Evolutionary conservation across 2,113 vertebrate genomes (phyloP).

Genomic region (Pao palembangensis): DNA sequence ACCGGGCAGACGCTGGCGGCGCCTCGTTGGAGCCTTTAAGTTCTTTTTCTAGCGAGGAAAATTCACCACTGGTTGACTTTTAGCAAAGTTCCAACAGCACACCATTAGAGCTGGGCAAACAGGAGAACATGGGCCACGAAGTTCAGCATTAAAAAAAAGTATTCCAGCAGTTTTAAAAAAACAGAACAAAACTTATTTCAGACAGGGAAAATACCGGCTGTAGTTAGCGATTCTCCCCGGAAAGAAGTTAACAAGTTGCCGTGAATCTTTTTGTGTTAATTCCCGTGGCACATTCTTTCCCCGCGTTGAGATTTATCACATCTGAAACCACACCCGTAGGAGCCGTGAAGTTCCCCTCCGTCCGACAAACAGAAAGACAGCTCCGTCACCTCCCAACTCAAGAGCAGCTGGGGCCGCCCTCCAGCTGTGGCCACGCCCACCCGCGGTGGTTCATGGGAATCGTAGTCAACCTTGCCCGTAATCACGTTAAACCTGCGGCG

Average conservation of each 20-base stretch:
- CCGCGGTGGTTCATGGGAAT: slow-evolving; percentile 61
- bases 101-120: slow-evolving; percentile 39
- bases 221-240: background rate
- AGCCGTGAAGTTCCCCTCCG: slow-evolving; percentile 63
- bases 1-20: background rate
- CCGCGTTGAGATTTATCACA: slow-evolving; percentile 62
- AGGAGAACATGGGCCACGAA: slow-evolving; percentile 40
- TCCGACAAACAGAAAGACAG: slow-evolving; percentile 48
- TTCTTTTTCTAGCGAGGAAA: background rate
- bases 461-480: slow-evolving; percentile 42
- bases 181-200: background rate
- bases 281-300: slow-evolving; percentile 38
- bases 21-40: slow-evolving; percentile 33
- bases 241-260: background rate
- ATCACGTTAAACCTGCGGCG: background rate
- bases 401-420: slow-evolving; percentile 24
- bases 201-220: slow-evolving; percentile 16
- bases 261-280: slow-evolving; percentile 4
- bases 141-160: slow-evolving; percentile 46
- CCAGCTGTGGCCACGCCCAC: slow-evolving; percentile 28
- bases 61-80: slow-evolving; percentile 12
- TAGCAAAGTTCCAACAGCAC: slow-evolving; percentile 8
- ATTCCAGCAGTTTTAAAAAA: slow-evolving; percentile 57
- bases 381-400: slow-evolving; percentile 47
- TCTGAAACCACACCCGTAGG: slow-evolving; percentile 76